Evolutionary conservation across 2,113 vertebrate species (phyloP), one percentile per base, ranked within the genome.

Genomic region (Microcebus lehilahytsara): DNA sequence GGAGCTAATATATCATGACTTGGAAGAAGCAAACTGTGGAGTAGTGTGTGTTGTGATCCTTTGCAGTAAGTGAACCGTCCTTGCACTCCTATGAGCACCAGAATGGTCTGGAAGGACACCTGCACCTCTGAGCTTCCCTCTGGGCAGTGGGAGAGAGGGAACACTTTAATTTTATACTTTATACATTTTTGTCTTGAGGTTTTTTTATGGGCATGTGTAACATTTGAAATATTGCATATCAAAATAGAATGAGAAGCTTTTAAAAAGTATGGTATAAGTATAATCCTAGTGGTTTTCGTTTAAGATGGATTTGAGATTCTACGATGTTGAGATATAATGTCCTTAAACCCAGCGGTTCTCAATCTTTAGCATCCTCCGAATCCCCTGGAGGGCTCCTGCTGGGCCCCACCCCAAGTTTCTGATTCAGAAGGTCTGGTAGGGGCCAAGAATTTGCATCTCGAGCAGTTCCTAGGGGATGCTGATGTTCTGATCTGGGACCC

Each of bases 71-170:
- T 9, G 74, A 51, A 2, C 49, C 11, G 46, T 53, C 46, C 53
- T n/a, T 13, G 5, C 8, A 0, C 23, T 42, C 6, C 5, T 11
- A 1, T 23, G 5, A 0, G 2, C 13, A 30, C 19, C 84, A 16
- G 49, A 22, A 64, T 9, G 8, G 25, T 23, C 81, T 37, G 16
- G 53, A 56, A 74, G 66, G 42, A 51, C 42, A 51, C 34, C 0
- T 7, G 27, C 6, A 34, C 6, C 27, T 37, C 67, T 13, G 19
- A 42, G 27, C 81, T 19, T 12, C 0, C 6, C 25, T 32, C 67
- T 14, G 20, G 53, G 27, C 81, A 25, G 9, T 0, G 12, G 17
- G 32, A 27, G 30, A 30, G 62, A 53, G 58, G 42, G 23, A 53
- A 4, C 9, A 0, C 34, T 81, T 42, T 25, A 5, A 8, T 32